phyloP scores from a whole-genome alignment of 37 sponge, comb jelly and placozoan species.

The Chondrosia reniformis region DNA sequence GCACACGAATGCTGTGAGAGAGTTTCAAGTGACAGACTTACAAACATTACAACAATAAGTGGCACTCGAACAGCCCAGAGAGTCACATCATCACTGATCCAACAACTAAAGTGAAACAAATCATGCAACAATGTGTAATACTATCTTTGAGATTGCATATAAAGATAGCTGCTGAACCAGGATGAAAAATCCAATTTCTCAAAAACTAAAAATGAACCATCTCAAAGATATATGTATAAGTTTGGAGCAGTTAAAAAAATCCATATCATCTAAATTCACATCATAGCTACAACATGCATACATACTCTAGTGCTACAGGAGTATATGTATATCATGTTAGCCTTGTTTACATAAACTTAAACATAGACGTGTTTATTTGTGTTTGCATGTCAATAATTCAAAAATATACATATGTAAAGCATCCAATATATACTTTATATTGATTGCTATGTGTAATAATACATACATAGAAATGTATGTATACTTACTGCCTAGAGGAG shows the following conservation, averaged over 20 bases:
- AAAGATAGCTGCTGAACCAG: background rate
- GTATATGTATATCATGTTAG: no score
- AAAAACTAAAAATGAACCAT: background rate
- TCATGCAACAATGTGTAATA: background rate
- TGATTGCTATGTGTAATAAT: no score
- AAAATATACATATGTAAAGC: no score
- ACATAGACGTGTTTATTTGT: no score
- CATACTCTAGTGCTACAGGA: no score
- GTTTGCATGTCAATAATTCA: no score
- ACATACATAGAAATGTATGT: background rate
- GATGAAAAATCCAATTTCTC: no score
- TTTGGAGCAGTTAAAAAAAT: background rate
- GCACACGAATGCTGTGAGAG: background rate
- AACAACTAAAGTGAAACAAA: conserved; percentile 45
- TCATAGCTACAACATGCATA: background rate
- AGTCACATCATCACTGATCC: conserved; percentile 49
- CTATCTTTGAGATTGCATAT: background rate
- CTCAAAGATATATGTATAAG: background rate
- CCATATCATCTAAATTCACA: background rate
- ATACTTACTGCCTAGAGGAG: conserved; percentile 44
- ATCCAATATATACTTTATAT: no score
- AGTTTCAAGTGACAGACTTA: conserved; percentile 17
- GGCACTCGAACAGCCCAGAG: conserved; percentile 69
- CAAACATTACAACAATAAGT: conserved; percentile 46
- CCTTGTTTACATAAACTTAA: no score